Conservation (phyloP, 2,888 invertebrate genomes). For the Campoletis raptor region DNA sequence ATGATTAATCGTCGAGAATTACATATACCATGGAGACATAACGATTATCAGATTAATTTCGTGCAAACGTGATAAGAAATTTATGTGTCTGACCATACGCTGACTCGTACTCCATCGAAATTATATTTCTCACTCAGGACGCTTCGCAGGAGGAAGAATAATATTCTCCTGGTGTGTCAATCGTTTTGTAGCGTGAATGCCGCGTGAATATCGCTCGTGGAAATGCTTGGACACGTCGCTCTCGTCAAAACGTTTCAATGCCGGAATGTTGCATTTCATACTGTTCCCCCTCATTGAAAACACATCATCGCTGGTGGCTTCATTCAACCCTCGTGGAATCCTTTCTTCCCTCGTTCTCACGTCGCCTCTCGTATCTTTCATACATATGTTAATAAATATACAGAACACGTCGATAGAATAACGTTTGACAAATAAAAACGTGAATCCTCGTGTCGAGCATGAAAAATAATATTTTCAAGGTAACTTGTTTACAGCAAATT, state of each 20-base stretch:
- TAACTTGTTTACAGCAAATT: constrained; percentile 15
- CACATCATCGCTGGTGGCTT: constrained; percentile 28
- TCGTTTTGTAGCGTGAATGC: constrained; percentile 42
- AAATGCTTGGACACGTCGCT: constrained; percentile 61
- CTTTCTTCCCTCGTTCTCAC: constrained; percentile 59
- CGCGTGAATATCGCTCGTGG: constrained; percentile 47
- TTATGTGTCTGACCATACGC: constrained; percentile 47
- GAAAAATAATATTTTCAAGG: constrained; percentile 29
- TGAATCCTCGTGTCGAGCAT: constrained; percentile 45
- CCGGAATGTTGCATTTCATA: constrained; percentile 46
- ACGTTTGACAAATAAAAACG: constrained; percentile 53
- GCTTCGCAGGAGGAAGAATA: constrained; percentile 5
- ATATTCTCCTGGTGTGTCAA: constrained; percentile 33
- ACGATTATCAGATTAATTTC: constrained; percentile 55
- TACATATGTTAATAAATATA: constrained; percentile 16
- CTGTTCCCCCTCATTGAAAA: constrained; percentile 47
- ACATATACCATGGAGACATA: constrained; percentile 23
- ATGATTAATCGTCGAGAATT: constrained; percentile 63
- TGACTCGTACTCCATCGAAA: constrained; percentile 43
- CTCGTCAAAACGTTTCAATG: constrained; percentile 67
- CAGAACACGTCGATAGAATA: constrained; percentile 39
- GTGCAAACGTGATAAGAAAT: constrained; percentile 49
- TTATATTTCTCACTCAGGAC: constrained; percentile 28
- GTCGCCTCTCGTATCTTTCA: constrained; percentile 56
- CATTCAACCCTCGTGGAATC: constrained; percentile 59